These are phyloP conservation scores for Rhea americana DNA, from an alignment of 2,113 vertebrate genomes.

Conservation along the genomic window DNA sequence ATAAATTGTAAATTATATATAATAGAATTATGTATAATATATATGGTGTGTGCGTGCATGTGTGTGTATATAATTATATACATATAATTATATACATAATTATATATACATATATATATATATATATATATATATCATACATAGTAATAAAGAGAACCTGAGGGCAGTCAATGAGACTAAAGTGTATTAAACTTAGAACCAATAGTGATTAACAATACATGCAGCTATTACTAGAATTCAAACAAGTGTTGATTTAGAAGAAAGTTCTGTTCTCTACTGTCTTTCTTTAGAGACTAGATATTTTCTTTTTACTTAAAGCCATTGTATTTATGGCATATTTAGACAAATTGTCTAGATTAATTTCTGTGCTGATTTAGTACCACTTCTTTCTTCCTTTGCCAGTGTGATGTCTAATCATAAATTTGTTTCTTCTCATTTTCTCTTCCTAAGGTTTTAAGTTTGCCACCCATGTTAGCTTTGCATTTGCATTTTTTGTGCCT, in stretches of 20 bases:
- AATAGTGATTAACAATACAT: neutral
- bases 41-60: too few species aligned
- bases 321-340: neutral
- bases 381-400: neutral
- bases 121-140: too few species aligned
- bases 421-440: neutral
- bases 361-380: neutral
- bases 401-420: neutral
- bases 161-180: neutral
- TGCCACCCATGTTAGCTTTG: neutral
- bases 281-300: neutral
- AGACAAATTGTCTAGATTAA: neutral
- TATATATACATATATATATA: too few species aligned
- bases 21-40: too few species aligned
- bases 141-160: neutral
- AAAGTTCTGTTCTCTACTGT: neutral
- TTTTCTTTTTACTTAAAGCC: neutral
- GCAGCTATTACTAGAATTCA: neutral
- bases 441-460: neutral
- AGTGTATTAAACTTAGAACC: neutral
- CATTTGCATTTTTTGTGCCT: neutral
- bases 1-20: too few species aligned
- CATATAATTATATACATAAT: too few species aligned
- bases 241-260: neutral
- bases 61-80: too few species aligned